phyloP scores from a whole-genome alignment of 1,140 invertebrate genomes.

The Dryas iulia region DNA sequence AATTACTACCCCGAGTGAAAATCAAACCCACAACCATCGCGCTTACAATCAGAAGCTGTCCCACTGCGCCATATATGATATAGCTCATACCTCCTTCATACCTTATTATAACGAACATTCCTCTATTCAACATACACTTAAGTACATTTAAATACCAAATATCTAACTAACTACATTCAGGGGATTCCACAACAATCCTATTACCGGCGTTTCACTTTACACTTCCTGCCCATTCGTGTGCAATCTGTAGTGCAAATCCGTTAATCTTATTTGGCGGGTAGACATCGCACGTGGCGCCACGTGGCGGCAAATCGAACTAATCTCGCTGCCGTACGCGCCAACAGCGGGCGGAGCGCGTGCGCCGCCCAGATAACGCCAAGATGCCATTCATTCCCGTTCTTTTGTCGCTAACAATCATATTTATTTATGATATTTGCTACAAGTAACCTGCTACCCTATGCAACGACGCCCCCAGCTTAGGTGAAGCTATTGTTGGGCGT shows the following conservation, averaged over 20 bases:
- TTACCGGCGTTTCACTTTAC: conserved; percentile 77
- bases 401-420: conserved; percentile 78
- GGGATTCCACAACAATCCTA: conserved; percentile 65
- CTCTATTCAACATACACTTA: not conserved
- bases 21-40: too few relatives aligned
- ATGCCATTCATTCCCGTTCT: conserved; percentile 76
- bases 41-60: too few relatives aligned
- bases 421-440: conserved; percentile 78
- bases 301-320: conserved; percentile 76
- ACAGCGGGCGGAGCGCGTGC: conserved; percentile 70
- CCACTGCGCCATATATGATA: too few relatives aligned
- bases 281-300: conserved; percentile 71
- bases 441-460: conserved; percentile 68
- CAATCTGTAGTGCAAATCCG: conserved; percentile 80
- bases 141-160: not conserved
- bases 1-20: too few relatives aligned
- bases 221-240: conserved; percentile 77
- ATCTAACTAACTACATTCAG: not conserved
- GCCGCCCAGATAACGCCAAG: conserved; percentile 73
- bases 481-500: conserved; percentile 27
- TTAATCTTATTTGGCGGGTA: conserved; percentile 79
- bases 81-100: too few relatives aligned
- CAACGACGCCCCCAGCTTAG: conserved; percentile 45
- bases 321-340: conserved; percentile 70
- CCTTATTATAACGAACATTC: not conserved